Conservation (phyloP, 2,113 vertebrate species). For the Macaca fascicularis region T2T-MFA8v1.1 NC_088378.1:45098001-45098500, state of each 20-base stretch:
- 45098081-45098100: slow-evolving; percentile 25
- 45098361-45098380: neutral
- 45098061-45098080: slow-evolving; percentile 56
- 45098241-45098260: neutral
- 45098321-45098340: neutral
- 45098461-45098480: neutral
- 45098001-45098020: slow-evolving; percentile 57
- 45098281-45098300: neutral
- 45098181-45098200: neutral
- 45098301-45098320: neutral
- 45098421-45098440: neutral
- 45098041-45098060: neutral
- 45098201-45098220: neutral
- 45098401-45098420: neutral
- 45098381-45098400: neutral
- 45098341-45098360: neutral
- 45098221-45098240: neutral
- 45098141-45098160: neutral
- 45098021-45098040: slow-evolving; percentile 52
- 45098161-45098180: neutral
- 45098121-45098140: neutral
- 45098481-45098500: neutral
- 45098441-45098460: neutral
- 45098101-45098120: neutral
- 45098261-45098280: neutral